These are phyloP conservation scores for Enteromius thamalakanensis DNA, from an alignment of 2,797 vertebrate species.

Conservation along the genomic window DNA sequence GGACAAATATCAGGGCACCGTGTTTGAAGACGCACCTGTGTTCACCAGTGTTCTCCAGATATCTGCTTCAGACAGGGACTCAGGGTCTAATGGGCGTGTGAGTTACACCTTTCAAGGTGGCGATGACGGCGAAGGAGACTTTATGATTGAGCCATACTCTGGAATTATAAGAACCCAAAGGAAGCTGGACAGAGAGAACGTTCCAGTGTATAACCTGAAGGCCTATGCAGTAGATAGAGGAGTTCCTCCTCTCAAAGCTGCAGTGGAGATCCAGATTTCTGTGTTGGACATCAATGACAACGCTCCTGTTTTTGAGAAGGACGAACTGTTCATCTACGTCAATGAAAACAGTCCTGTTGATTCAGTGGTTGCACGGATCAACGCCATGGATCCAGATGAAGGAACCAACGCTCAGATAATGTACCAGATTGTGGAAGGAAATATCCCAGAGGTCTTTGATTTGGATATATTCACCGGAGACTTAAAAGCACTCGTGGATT, in stretches of 20 bases:
- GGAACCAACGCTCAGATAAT: slow-evolving; percentile 97
- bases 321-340: slow-evolving; percentile 89
- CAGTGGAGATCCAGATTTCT: slow-evolving; percentile 85
- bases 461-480: slow-evolving; percentile 94
- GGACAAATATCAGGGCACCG: slow-evolving; percentile 88
- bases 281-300: slow-evolving; percentile 97
- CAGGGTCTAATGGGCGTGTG: slow-evolving; percentile 88
- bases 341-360: slow-evolving; percentile 93
- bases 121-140: slow-evolving; percentile 94
- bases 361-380: slow-evolving; percentile 89
- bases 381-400: slow-evolving; percentile 89
- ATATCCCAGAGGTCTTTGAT: slow-evolving; percentile 93
- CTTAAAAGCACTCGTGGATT: slow-evolving; percentile 87
- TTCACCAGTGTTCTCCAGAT: slow-evolving; percentile 94
- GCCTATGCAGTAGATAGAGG: slow-evolving; percentile 92
- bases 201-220: slow-evolving; percentile 87
- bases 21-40: slow-evolving; percentile 88
- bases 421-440: slow-evolving; percentile 98
- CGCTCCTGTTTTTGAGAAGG: slow-evolving; percentile 92
- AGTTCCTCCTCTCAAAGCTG: slow-evolving; percentile 84
- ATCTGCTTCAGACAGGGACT: slow-evolving; percentile 91
- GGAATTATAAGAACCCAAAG: slow-evolving; percentile 92
- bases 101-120: slow-evolving; percentile 92
- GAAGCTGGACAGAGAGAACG: slow-evolving; percentile 92
- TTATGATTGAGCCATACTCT: slow-evolving; percentile 89